Evolutionary conservation across 2,113 vertebrate species (phyloP).

Genomic region (Probosciger aterrimus): DNA sequence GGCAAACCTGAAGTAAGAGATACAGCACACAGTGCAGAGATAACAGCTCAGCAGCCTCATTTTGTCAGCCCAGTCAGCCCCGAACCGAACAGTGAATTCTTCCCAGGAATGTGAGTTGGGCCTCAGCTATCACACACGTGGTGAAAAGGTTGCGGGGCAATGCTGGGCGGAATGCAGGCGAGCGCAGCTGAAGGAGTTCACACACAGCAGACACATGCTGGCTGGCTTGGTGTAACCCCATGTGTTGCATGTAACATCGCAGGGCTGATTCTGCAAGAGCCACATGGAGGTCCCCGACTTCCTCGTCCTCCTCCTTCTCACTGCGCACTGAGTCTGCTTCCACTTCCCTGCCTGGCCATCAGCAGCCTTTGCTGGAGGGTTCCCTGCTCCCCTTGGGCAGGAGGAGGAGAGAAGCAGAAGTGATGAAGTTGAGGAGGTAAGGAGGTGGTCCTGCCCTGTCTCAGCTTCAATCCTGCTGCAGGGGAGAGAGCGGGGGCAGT

Average conservation of each 20-base stretch:
- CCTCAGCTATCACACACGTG: neutral
- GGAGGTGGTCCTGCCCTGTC: neutral
- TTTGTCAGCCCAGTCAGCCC: neutral
- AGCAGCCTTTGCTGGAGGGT: neutral
- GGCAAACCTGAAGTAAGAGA: neutral
- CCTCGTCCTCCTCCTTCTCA: neutral
- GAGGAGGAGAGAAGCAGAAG: too few species aligned
- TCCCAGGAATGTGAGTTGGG: neutral
- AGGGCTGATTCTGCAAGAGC: neutral
- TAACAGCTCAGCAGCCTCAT: neutral
- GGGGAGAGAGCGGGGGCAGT: too few species aligned
- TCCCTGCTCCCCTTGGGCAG: neutral
- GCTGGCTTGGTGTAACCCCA: accelerated
- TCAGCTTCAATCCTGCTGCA: too few species aligned
- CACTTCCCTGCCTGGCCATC: too few species aligned
- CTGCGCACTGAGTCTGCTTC: too few species aligned
- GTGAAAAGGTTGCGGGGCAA: neutral
- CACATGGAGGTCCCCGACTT: accelerated
- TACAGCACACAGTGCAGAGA: neutral
- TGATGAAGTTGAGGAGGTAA: neutral
- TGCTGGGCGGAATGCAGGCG: neutral
- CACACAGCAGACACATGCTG: accelerated
- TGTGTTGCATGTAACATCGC: neutral
- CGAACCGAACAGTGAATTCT: neutral
- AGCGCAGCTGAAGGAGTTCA: neutral